Conservation (phyloP, 92 coral and sea anemone genomes). For the Heliopora coerulea region DNA sequence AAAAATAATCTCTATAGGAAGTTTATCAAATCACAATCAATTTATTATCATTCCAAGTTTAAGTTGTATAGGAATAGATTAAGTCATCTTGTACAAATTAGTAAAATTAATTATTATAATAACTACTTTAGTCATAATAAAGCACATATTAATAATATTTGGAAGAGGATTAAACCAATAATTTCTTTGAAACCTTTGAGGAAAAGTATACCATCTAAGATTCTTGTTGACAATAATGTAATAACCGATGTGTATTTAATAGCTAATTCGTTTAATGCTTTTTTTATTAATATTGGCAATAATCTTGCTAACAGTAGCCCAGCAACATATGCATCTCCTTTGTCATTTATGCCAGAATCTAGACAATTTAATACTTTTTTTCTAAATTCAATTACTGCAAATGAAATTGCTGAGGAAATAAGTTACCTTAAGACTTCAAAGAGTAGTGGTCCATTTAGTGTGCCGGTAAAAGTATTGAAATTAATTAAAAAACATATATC, state of each 20-base stretch:
- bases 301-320: background rate
- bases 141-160: background rate
- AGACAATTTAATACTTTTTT: background rate
- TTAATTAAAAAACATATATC: conserved; percentile 20
- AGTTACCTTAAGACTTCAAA: conserved; percentile 22
- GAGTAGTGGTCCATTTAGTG: conserved; percentile 32
- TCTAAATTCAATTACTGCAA: background rate
- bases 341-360: too few species aligned
- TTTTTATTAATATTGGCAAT: conserved; percentile 4
- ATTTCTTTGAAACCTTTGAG: background rate
- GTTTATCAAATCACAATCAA: conserved; percentile 21
- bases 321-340: background rate
- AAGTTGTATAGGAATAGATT: conserved; percentile 51
- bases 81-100: conserved; percentile 34
- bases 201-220: background rate
- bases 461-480: conserved; percentile 36
- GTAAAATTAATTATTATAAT: background rate
- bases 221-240: background rate
- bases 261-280: conserved; percentile 21
- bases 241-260: background rate
- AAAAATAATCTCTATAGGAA: conserved; percentile 44
- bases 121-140: background rate
- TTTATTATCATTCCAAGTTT: conserved; percentile 35
- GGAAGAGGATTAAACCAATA: conserved; percentile 5
- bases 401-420: conserved; percentile 39